phyloP scores from a whole-genome alignment of 2,888 invertebrate genomes.

The Drosophila bunnanda region DNA sequence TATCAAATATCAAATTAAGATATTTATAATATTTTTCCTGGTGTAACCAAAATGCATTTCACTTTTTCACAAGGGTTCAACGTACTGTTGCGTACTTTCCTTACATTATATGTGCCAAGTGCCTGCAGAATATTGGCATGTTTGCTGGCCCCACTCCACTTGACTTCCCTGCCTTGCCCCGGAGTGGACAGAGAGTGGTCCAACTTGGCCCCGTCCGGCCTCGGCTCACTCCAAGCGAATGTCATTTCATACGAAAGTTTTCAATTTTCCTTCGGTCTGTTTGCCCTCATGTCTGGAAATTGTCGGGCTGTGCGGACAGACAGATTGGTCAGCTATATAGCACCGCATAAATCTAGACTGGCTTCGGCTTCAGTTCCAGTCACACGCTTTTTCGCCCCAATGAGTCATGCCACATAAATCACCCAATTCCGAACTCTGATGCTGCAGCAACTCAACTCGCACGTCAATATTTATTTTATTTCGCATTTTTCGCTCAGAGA shows the following conservation, averaged over 20 bases:
- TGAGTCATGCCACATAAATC: constrained; percentile 77
- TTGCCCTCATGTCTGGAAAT: constrained; percentile 68
- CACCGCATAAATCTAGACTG: constrained; percentile 42
- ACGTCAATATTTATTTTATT: constrained; percentile 77
- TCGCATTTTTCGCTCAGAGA: constrained; percentile 54
- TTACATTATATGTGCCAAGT: constrained; percentile 61
- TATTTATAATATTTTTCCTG: neutral
- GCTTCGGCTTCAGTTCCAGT: constrained; percentile 48
- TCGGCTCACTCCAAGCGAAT: constrained; percentile 1
- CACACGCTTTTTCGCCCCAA: constrained; percentile 31
- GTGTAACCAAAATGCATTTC: constrained; percentile 29
- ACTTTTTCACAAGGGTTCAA: constrained; percentile 41
- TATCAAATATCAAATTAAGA: no score
- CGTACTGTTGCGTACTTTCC: constrained; percentile 23
- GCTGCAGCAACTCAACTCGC: constrained; percentile 53
- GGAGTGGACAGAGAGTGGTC: neutral
- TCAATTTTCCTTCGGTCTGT: constrained; percentile 52
- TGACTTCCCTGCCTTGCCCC: constrained; percentile 19
- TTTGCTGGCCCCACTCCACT: constrained; percentile 45
- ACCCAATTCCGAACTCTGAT: constrained; percentile 37
- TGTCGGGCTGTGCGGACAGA: constrained; percentile 46
- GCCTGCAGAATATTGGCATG: constrained; percentile 62
- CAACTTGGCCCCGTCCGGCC: neutral
- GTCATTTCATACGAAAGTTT: constrained; percentile 50
- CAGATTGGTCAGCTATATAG: constrained; percentile 48